phyloP scores from a whole-genome alignment of 2,113 vertebrate genomes.

The Thamnaconus septentrionalis region DNA sequence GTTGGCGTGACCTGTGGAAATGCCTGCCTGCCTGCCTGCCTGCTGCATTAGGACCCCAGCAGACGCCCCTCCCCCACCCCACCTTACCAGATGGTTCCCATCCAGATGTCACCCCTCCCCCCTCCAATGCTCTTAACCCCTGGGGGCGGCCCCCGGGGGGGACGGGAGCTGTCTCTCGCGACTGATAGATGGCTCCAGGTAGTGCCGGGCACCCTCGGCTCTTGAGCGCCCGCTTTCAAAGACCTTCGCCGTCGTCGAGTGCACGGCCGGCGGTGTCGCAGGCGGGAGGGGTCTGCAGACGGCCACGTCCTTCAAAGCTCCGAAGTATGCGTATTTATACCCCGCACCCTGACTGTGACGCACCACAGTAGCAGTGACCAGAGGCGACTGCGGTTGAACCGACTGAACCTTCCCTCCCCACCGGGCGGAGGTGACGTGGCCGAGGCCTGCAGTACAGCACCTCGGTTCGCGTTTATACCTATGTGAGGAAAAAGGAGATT shows the following conservation, averaged over 20 bases:
- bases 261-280: too few relatives aligned
- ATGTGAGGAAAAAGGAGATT: conserved; percentile 22
- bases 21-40: conserved; percentile 34
- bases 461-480: conserved; percentile 17
- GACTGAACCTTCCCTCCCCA: conserved; percentile 27
- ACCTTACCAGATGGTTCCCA: conserved; percentile 62
- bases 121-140: conserved; percentile 30
- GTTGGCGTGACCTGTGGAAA: too few relatives aligned
- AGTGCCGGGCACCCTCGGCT: conserved; percentile 31
- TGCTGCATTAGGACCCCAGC: conserved; percentile 27
- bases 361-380: conserved; percentile 5
- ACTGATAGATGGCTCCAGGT: conserved; percentile 65
- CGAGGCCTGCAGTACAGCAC: conserved; percentile 5
- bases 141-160: conserved; percentile 35
- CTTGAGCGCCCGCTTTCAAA: conserved; percentile 38
- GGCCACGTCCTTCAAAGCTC: conserved; percentile 16
- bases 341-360: conserved; percentile 11
- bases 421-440: not conserved
- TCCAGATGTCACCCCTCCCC: conserved; percentile 51
- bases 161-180: conserved; percentile 49
- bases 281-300: too few relatives aligned
- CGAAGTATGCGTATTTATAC: conserved; percentile 7
- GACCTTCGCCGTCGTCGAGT: conserved; percentile 26
- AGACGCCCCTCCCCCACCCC: not conserved
- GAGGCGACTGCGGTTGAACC: conserved; percentile 23